Evolutionary conservation across 1,140 invertebrate species (phyloP).

Genomic region (Microplitis mediator): DNA sequence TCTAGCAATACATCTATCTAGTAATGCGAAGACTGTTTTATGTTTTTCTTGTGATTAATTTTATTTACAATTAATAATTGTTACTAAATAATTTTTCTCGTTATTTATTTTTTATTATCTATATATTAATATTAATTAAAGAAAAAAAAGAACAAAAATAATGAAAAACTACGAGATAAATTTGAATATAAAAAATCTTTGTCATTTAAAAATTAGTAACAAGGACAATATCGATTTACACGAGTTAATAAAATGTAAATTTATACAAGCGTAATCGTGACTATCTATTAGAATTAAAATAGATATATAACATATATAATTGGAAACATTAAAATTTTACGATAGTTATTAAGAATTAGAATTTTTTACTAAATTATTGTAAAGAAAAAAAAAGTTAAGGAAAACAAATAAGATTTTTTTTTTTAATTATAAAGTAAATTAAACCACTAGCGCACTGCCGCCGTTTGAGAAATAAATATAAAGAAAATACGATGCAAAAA

Average conservation of each 20-base stretch:
- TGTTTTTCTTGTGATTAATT: conserved; percentile 39
- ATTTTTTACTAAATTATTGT: not conserved
- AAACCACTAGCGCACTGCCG: conserved; percentile 23
- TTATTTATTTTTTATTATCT: conserved; percentile 18
- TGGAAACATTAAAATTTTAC: not conserved
- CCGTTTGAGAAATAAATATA: conserved; percentile 6
- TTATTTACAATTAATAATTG: conserved; percentile 20
- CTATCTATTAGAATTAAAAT: too few species aligned
- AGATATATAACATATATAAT: conserved; percentile 18
- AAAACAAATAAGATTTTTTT: not conserved
- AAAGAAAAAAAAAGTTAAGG: not conserved
- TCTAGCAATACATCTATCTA: conserved; percentile 12
- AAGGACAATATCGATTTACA: too few species aligned
- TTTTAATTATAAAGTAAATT: conserved; percentile 5
- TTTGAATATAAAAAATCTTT: not conserved
- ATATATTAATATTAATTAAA: conserved; percentile 7
- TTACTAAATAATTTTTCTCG: conserved; percentile 28
- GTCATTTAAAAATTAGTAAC: too few species aligned
- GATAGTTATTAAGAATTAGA: not conserved
- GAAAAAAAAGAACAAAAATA: not conserved
- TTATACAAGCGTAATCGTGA: too few species aligned
- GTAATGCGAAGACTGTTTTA: conserved; percentile 52
- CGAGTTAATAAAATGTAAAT: too few species aligned
- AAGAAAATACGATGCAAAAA: conserved; percentile 1
- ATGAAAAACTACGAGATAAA: too few species aligned